Percentiles rank a stretch among this genome's conserved stretches.
Conservation (phyloP, 2,113 vertebrate genomes). For the Centropus unirufus region DNA sequence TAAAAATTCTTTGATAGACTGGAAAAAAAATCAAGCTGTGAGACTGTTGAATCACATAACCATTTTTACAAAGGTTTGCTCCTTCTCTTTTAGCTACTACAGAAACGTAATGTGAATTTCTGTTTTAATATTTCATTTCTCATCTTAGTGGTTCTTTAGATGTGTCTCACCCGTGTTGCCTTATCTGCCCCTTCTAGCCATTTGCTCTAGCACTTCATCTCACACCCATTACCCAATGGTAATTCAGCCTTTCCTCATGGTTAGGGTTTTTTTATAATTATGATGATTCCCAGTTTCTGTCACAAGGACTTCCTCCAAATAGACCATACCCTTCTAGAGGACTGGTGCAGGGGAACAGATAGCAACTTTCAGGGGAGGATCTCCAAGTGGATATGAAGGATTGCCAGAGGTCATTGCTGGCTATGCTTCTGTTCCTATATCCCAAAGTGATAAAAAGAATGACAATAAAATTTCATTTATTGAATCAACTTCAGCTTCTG, state of each 20-base stretch:
- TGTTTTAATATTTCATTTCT: background rate
- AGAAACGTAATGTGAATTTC: background rate
- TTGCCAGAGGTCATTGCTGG: background rate
- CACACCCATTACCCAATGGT: background rate
- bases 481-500: background rate
- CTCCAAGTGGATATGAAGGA: background rate
- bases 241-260: background rate
- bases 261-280: background rate
- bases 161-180: background rate
- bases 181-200: background rate
- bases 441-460: background rate
- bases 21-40: background rate
- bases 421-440: background rate
- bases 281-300: background rate
- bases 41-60: background rate
- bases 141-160: background rate
- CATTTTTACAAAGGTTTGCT: background rate
- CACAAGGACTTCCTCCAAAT: background rate
- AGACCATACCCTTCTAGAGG: background rate
- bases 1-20: background rate
- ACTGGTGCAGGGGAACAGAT: background rate
- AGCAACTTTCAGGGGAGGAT: background rate
- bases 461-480: background rate
- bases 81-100: background rate
- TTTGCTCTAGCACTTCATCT: background rate